A percentile compares a stretch with the other conserved stretches of the same genome.
These are phyloP conservation scores for Subacronicta megacephala DNA, from an alignment of 2,888 invertebrate species.

Conservation along the genomic window DNA sequence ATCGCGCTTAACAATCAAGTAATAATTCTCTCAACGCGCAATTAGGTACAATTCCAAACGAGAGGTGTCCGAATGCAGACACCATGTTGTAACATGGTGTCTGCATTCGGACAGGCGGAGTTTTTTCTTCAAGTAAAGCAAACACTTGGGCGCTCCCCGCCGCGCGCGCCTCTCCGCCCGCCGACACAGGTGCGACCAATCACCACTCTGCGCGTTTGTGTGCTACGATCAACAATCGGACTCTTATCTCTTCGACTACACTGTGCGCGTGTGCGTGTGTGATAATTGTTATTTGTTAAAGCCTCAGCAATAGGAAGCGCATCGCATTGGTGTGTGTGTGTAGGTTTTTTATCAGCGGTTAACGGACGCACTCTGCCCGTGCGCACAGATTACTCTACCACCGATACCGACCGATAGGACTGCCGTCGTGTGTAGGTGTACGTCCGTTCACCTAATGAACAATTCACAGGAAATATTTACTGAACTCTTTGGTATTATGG, in stretches of 20 bases:
- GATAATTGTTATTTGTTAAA: conserved; percentile 76
- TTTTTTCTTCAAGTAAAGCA: conserved; percentile 66
- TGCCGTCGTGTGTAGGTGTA: conserved; percentile 74
- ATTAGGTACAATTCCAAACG: conserved; percentile 60
- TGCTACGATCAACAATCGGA: conserved; percentile 68
- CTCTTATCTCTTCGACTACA: conserved; percentile 66
- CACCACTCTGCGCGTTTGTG: conserved; percentile 63
- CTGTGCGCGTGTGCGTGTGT: conserved; percentile 63
- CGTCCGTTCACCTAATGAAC: conserved; percentile 75
- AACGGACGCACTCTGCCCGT: conserved; percentile 80
- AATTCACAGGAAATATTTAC: conserved; percentile 41
- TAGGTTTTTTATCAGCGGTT: conserved; percentile 79
- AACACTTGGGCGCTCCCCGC: conserved; percentile 42
- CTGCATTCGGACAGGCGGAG: conserved; percentile 66
- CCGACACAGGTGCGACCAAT: conserved; percentile 81
- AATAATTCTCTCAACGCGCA: conserved; percentile 62
- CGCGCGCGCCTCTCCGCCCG: conserved; percentile 52
- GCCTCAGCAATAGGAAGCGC: conserved; percentile 72
- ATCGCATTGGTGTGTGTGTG: conserved; percentile 63
- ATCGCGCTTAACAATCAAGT: conserved; percentile 55
- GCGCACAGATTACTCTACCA: conserved; percentile 71
- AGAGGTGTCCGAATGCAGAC: no score
- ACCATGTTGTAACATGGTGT: conserved; percentile 72
- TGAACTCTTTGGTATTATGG: no score
- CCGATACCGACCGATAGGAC: conserved; percentile 47